phyloP scores from a whole-genome alignment of 2,888 invertebrate species.

The Oasisia sp. region DNA sequence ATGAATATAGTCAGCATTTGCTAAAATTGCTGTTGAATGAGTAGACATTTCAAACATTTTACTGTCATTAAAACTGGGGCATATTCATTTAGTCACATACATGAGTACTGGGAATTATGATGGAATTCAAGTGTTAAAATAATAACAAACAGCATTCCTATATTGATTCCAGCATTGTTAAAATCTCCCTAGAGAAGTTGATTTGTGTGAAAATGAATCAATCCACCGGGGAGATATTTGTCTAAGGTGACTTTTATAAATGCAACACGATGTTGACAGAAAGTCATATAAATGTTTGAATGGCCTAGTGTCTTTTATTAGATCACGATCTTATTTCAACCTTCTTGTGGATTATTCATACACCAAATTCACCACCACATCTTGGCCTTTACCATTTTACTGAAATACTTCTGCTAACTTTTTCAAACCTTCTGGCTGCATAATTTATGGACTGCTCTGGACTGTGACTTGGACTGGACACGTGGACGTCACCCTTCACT shows the following conservation, averaged over 20 bases:
- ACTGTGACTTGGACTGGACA: slow-evolving; percentile 6
- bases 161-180: neutral
- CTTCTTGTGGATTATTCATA: neutral
- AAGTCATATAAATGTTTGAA: neutral
- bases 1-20: neutral
- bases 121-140: neutral
- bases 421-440: neutral
- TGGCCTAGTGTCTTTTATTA: neutral
- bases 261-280: neutral
- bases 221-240: neutral
- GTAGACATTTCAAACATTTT: neutral
- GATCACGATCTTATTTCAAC: neutral
- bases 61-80: neutral
- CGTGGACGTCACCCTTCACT: neutral
- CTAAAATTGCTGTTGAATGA: neutral
- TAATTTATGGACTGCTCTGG: neutral
- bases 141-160: neutral
- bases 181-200: neutral
- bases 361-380: neutral
- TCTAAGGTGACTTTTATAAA: neutral
- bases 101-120: neutral
- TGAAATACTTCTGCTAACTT: neutral
- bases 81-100: neutral
- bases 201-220: neutral
- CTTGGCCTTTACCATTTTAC: neutral